Evolutionary conservation across 2,888 invertebrate genomes (phyloP).

Genomic region (Noctua pronuba): DNA sequence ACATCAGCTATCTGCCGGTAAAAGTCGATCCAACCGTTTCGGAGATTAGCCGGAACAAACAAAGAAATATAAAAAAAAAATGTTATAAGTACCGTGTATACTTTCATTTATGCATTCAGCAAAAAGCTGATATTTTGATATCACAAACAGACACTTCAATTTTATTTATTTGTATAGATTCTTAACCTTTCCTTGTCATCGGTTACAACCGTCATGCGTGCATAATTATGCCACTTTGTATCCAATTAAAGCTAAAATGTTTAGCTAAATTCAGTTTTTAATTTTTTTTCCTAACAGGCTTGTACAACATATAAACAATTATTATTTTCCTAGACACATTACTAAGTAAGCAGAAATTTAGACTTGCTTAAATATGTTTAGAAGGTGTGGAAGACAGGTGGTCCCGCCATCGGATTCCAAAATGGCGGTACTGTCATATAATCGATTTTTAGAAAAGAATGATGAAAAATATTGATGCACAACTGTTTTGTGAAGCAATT

Average conservation of each 20-base stretch:
- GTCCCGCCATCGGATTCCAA: slow-evolving; percentile 6
- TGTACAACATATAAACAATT: neutral
- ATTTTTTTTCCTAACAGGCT: neutral
- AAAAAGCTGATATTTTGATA: too few species aligned
- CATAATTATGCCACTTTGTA: neutral
- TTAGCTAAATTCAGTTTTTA: neutral
- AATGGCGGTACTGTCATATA: slow-evolving; percentile 5
- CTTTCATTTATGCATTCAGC: too few species aligned
- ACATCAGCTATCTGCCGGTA: too few species aligned
- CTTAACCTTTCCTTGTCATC: neutral
- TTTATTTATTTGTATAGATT: neutral
- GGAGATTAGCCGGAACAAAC: too few species aligned
- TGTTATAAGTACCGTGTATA: too few species aligned
- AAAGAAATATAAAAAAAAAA: too few species aligned
- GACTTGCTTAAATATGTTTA: slow-evolving; percentile 3
- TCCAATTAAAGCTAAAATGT: slow-evolving; percentile 13
- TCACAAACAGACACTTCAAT: too few species aligned
- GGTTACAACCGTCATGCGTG: slow-evolving; percentile 12
- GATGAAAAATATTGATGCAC: neutral
- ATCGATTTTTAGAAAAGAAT: neutral
- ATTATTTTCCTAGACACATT: neutral
- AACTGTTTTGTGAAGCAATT: neutral
- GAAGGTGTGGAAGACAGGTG: slow-evolving; percentile 15
- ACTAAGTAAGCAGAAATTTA: slow-evolving; percentile 23
- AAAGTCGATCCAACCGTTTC: neutral